These are phyloP conservation scores for Patiria miniata DNA, from an alignment of 35 echinoderm and acorn worm species.

Conservation along the genomic window DNA sequence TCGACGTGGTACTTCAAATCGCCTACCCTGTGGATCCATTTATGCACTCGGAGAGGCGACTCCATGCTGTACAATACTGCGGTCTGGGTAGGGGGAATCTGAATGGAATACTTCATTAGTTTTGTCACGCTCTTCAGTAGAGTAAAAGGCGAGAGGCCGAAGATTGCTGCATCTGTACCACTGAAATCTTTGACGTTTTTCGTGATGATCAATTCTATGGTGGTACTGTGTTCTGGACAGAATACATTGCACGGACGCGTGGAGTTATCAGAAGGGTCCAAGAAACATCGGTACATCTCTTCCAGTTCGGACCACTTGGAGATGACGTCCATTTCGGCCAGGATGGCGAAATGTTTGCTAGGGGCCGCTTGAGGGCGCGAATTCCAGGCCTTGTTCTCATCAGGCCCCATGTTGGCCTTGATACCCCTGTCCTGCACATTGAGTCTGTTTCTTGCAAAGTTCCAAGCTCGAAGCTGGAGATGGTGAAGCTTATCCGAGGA, in stretches of 20 bases:
- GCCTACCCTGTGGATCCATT: slow-evolving; percentile 53
- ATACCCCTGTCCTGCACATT: neutral
- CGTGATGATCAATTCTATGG: slow-evolving; percentile 38
- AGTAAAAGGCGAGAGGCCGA: slow-evolving; percentile 70
- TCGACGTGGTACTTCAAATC: slow-evolving; percentile 54
- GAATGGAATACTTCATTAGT: slow-evolving; percentile 44
- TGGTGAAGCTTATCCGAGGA: neutral
- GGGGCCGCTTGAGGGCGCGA: neutral
- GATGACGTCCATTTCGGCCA: slow-evolving; percentile 51
- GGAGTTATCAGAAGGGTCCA: neutral
- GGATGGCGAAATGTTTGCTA: slow-evolving; percentile 41
- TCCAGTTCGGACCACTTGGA: slow-evolving; percentile 62
- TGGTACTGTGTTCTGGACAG: slow-evolving; percentile 31
- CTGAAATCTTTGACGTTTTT: neutral
- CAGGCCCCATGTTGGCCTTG: too few relatives aligned
- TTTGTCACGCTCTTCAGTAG: slow-evolving; percentile 4
- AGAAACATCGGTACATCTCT: slow-evolving; percentile 12
- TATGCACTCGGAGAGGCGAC: slow-evolving; percentile 47
- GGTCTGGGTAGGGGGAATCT: slow-evolving; percentile 25
- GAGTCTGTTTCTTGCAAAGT: neutral
- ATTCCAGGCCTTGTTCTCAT: neutral
- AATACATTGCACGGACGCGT: slow-evolving; percentile 45
- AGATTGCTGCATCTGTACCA: slow-evolving; percentile 64
- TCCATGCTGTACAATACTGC: slow-evolving; percentile 82
- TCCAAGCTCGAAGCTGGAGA: neutral